Base-by-base conservation (phyloP, 2,797 vertebrate species). In the Sparidentex hasta region DNA sequence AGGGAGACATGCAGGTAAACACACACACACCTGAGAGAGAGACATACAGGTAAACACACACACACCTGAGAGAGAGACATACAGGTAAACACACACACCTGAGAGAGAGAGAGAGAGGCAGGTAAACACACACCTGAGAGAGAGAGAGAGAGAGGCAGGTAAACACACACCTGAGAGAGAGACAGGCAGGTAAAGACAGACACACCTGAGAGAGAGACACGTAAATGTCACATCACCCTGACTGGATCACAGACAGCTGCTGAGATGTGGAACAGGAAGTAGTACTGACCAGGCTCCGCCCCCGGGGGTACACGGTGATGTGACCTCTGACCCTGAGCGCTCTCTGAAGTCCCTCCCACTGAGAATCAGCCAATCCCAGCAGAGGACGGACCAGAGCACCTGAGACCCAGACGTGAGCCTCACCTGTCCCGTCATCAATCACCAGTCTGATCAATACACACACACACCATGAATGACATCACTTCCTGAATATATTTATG, bases 311-410 rank as follows among this genome's bases (percentile, higher is more conserved):
- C 2, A 94, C 70, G 29, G 78, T 86, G 51, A 96, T 12, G 2
- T 91, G 87, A 88, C 95, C 95, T 89, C 85, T 93, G 80, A 90
- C 82, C 84, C 80, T 88, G 55, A 95, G 44, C 0, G 84, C 86
- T 20, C 93, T 83, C 88, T 95, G 93, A 67, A 96, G 92, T 75
- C 94, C 94, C 91, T 91, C 94, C 95, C 95, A 96, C 88, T 94
- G 91, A 41, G 63, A 56, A 21, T 74, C 74, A 21, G 74, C 78
- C 78, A 95, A 80, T 81, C 84, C 81, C 81, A 96, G 87, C 80
- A 95, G 84, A 68, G 73, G 55, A 18, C 80, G 76, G 11, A 95
- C 78, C 11, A 74, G 76, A 3, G 27, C 80, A 47, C 88, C 87
- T 0, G 91, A 85, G 64, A 95, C 86, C 71, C 89, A 94, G 27